Evolutionary conservation across 2,888 invertebrate species (phyloP), one percentile per base, ranked within the genome.

Genomic region (Endomychus coccineus): DNA sequence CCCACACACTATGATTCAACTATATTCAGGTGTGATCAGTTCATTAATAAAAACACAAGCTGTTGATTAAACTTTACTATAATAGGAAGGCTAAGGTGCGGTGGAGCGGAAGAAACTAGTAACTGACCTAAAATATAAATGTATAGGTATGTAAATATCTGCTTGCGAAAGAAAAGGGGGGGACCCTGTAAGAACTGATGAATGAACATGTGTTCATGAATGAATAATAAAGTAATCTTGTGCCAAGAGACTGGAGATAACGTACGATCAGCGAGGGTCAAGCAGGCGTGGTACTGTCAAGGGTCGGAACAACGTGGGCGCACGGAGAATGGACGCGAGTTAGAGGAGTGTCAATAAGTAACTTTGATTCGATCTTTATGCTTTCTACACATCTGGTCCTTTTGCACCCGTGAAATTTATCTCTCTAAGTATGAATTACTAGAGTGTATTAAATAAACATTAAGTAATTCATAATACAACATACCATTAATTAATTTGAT

Each of bases 61-160:
- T 49, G 56, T 58, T 62, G 63, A 64, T 64, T 63, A 61, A 57
- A 53, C 59, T 59, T 64, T 62, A 59, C 64, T 64, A 62, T 64
- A 64, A 64, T 63, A 62, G 64, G 64, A 62, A 55, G 47, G 48
- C 42, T 44, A 53, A 61, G 62, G 64, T 55, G 62, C 59, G 61
- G 60, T 57, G 14, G 16, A 39, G 48, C 49, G 52, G 53, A 54
- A 56, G 53, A 55, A 56, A 52, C 42, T 34, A 47, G 46, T 52
- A 50, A 51, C 52, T 54, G 56, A 55, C 53, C 56, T 57, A 55
- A 58, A 58, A 55, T 56, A 53, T 53, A 52, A 50, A 51, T 44
- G 51, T 54, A 52, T 48, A 48, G 46, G 47, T 48, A 49, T 50
- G 47, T 39, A 50, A 49, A 49, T 57, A 56, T 49, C 48, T 48